Base-by-base conservation (phyloP, 2,113 vertebrate genomes). In the Tetraodon nigroviridis region DNA sequence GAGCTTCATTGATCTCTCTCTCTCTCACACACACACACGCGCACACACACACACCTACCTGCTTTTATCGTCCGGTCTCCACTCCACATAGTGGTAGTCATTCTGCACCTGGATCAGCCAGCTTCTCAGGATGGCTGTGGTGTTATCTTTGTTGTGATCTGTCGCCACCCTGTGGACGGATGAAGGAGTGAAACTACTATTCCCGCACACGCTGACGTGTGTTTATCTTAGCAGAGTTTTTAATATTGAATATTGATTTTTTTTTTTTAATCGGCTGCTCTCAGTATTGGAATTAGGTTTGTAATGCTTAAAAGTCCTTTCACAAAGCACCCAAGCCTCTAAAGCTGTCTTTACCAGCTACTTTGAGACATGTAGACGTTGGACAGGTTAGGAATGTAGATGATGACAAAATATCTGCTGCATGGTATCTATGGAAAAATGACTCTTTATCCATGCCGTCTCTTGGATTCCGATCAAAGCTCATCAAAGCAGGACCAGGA, bases 61-160 rank as follows among this genome's bases (percentile, higher is more conserved):
- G 81, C 88, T 76, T n/a, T 90, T 89, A 27, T 94, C 92, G 1
- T 89, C 85, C 0, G 93, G 93, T 59, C 92, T 87, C 94, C 94
- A 95, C 81, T 94, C 93, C 84, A 95, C 93, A 2, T 90, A 92
- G 70, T 95, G 94, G 70, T 95, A 95, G 55, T 90, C 56, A 22
- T 78, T 89, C 88, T 93, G 91, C 60, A 94, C 91, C 0, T 91
- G 85, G 60, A 90, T 76, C 51, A 95, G 91, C 94, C 94, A 95
- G 45, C 95, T 92, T 22, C 89, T 88, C 17, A 95, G 91, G 46
- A 95, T 73, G 0, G 88, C 88, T 0, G 92, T 90, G 0, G 91
- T 95, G 79, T 94, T 93, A 75, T 95, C 94, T 2, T 67, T 27
- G 13, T 94, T 95, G 86, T 95, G 94, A 80, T 95, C 94, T 1